phyloP scores from a whole-genome alignment of 2,888 invertebrate species.

The Macrosiphum euphorbiae region DNA sequence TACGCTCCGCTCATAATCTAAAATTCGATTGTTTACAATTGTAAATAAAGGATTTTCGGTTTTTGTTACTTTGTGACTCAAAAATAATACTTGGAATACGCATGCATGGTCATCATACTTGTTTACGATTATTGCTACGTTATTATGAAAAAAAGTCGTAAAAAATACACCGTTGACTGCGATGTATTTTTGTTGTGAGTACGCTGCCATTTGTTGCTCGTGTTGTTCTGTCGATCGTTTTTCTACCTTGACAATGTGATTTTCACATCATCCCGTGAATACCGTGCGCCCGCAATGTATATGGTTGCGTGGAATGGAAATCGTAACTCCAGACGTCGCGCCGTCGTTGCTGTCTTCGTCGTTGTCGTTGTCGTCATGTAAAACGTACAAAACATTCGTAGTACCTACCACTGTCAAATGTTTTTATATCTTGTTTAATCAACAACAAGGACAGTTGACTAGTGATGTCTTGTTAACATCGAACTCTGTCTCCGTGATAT shows the following conservation, averaged over 20 bases:
- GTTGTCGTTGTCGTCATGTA: neutral
- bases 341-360: neutral
- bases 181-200: neutral
- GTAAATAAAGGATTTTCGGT: too few species aligned
- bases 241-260: neutral
- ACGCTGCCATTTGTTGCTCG: neutral
- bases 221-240: neutral
- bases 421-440: neutral
- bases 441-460: neutral
- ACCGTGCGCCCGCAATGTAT: neutral
- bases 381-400: neutral
- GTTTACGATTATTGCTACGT: neutral
- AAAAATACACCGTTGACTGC: neutral
- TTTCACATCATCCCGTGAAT: neutral
- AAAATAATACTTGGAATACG: neutral
- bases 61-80: neutral
- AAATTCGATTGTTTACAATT: too few species aligned
- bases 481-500: neutral
- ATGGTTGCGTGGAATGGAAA: neutral
- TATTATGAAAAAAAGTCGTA: neutral
- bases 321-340: neutral
- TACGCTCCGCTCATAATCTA: too few species aligned
- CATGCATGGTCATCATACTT: neutral
- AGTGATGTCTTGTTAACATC: slow-evolving; percentile 18
- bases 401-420: neutral